Evolutionary conservation across 1,140 invertebrate genomes (phyloP).

Genomic region (Gonioctena quinquepunctata): DNA sequence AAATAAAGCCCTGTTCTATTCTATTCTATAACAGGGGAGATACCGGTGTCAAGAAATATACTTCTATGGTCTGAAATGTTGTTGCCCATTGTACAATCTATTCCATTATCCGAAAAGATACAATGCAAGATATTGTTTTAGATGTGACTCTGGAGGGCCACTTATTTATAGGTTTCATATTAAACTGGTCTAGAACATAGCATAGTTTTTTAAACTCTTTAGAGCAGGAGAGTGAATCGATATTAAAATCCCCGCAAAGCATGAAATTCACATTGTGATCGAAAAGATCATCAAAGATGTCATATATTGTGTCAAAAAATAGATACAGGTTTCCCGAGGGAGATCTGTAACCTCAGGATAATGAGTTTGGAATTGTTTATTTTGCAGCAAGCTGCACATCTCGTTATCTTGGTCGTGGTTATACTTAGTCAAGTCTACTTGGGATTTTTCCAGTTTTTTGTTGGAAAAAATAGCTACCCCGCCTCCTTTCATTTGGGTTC

Average conservation of each 20-base stretch:
- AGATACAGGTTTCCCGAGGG: neutral
- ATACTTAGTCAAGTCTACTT: neutral
- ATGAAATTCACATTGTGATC: neutral
- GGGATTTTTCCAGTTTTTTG: neutral
- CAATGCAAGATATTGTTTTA: too few species aligned
- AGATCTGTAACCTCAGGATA: neutral
- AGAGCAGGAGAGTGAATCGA: neutral
- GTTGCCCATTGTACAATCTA: neutral
- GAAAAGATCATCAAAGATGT: too few species aligned
- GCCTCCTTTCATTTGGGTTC: too few species aligned
- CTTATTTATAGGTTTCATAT: neutral
- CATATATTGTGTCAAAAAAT: too few species aligned
- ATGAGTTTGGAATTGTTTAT: too few species aligned
- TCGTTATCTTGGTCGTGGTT: neutral
- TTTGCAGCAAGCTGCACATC: neutral
- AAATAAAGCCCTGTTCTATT: too few species aligned
- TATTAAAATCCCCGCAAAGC: neutral
- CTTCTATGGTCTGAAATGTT: too few species aligned
- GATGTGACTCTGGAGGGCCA: too few species aligned
- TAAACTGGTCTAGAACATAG: neutral
- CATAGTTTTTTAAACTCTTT: neutral
- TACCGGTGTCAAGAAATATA: too few species aligned
- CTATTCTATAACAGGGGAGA: too few species aligned
- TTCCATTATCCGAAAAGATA: neutral
- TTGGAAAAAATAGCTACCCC: too few species aligned